phyloP scores from a whole-genome alignment of 2,888 invertebrate genomes.

The Idaea straminata region DNA sequence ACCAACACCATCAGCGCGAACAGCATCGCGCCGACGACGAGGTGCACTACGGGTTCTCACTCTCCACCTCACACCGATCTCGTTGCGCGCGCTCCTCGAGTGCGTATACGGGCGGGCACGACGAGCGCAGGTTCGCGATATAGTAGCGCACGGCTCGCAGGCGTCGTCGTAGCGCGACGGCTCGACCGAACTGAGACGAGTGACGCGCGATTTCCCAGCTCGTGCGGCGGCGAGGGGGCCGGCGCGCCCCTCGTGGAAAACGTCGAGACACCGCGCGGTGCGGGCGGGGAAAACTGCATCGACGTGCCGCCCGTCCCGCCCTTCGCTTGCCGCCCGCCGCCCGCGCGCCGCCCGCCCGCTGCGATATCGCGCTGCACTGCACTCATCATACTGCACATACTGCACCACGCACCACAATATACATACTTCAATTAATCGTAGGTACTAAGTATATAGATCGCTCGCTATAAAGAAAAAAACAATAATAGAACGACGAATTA shows the following conservation, averaged over 20 bases:
- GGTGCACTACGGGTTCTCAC: constrained; percentile 48
- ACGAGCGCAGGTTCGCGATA: constrained; percentile 57
- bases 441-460: no score
- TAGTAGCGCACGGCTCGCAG: constrained; percentile 54
- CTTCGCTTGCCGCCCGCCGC: constrained; percentile 50
- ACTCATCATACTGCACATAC: constrained; percentile 17
- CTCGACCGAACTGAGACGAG: constrained; percentile 73
- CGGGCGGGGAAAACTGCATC: constrained; percentile 46
- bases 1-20: constrained; percentile 66
- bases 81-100: constrained; percentile 58
- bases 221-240: constrained; percentile 62
- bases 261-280: constrained; percentile 58
- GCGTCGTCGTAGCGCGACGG: constrained; percentile 72
- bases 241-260: constrained; percentile 75
- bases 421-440: no score
- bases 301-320: constrained; percentile 45
- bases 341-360: constrained; percentile 24
- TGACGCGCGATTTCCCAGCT: constrained; percentile 73
- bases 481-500: not conserved
- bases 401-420: not conserved
- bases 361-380: not conserved
- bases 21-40: constrained; percentile 60
- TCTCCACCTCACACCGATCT: constrained; percentile 69
- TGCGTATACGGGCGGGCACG: constrained; percentile 39
- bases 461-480: no score